A percentile compares a stretch with the other conserved stretches of the same genome.
These are phyloP conservation scores for Haliaeetus leucogaster DNA, from an alignment of 2,113 vertebrate species.

Conservation along the genomic window DNA sequence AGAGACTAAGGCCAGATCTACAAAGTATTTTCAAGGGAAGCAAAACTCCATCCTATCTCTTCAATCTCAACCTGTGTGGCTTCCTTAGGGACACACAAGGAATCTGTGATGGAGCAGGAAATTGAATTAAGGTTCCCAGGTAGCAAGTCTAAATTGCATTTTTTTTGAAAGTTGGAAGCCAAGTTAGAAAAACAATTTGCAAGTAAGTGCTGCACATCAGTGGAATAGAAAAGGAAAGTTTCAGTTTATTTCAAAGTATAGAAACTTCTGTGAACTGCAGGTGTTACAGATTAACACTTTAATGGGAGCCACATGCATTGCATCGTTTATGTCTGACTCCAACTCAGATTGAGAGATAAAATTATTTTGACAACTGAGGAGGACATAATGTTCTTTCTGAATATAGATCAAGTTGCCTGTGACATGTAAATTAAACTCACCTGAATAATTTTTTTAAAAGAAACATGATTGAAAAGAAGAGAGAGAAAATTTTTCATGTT, in stretches of 20 bases:
- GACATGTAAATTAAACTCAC: neutral
- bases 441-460: neutral
- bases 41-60: neutral
- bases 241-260: neutral
- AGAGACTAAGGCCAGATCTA: neutral
- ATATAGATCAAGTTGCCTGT: slow-evolving; percentile 17
- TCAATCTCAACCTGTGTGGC: neutral
- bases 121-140: neutral
- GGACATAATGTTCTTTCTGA: slow-evolving; percentile 6
- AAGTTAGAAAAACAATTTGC: neutral
- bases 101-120: neutral
- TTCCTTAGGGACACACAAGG: neutral
- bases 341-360: neutral
- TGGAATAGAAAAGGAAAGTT: neutral
- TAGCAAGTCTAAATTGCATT: neutral
- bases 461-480: neutral
- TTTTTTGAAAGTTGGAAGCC: neutral
- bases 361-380: slow-evolving; percentile 29
- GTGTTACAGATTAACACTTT: slow-evolving; percentile 37
- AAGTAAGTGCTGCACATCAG: neutral
- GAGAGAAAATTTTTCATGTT: neutral
- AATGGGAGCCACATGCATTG: neutral
- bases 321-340: slow-evolving; percentile 5
- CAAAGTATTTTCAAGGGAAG: neutral
- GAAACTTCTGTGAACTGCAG: neutral